Conservation (phyloP, 2,113 vertebrate genomes). For the Ondatra zibethicus region DNA sequence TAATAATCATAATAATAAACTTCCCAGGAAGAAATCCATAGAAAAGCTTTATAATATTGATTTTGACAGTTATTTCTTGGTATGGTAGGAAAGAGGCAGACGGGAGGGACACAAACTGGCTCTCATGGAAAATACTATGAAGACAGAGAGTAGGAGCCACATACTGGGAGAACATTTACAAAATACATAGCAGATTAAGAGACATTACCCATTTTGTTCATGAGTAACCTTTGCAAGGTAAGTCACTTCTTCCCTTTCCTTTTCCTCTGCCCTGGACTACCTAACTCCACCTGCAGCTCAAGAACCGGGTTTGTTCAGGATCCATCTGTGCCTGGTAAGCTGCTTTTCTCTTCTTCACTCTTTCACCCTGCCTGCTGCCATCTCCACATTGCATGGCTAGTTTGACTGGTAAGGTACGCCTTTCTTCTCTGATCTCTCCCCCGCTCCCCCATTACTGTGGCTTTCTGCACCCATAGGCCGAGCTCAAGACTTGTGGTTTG, state of each 20-base stretch:
- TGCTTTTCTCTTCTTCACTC: not conserved
- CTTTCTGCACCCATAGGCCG: not conserved
- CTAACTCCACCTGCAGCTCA: not conserved
- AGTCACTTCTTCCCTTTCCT: not conserved
- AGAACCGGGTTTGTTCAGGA: not conserved
- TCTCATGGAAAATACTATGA: not conserved
- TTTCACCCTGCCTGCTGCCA: not conserved
- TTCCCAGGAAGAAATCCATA: not conserved
- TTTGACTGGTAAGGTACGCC: not conserved
- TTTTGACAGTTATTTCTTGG: not conserved
- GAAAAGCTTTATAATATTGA: not conserved
- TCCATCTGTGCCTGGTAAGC: no score
- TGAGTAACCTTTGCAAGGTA: not conserved
- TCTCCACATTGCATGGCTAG: no score
- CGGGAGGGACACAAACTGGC: not conserved
- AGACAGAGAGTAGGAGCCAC: not conserved
- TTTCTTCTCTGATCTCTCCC: not conserved
- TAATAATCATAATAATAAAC: not conserved
- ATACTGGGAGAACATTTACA: not conserved
- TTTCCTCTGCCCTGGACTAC: not conserved
- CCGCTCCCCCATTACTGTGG: not conserved
- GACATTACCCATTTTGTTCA: not conserved
- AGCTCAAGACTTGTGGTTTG: not conserved
- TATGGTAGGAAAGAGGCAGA: not conserved
- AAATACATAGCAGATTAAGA: not conserved